Conservation (phyloP, 2,888 invertebrate species). For the Ophraella communa region DNA sequence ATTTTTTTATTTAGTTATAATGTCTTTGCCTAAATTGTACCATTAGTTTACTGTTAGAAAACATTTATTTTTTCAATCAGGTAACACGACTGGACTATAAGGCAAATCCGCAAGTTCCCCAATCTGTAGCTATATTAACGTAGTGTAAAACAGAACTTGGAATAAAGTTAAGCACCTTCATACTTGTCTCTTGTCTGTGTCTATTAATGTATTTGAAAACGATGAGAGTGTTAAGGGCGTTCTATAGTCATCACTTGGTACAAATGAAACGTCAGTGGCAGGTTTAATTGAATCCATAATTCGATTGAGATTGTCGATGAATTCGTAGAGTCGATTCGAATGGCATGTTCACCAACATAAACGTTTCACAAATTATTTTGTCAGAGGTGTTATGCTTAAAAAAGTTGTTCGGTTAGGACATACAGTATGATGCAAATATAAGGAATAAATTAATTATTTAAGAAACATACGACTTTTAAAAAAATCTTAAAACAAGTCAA, state of each 20-base stretch:
- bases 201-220: conserved; percentile 35
- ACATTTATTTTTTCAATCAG: too few species aligned
- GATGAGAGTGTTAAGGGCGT: conserved; percentile 34
- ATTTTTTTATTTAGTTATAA: too few species aligned
- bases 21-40: too few species aligned
- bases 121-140: conserved; percentile 5
- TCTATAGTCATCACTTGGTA: conserved; percentile 26
- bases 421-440: too few species aligned
- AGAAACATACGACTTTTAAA: too few species aligned
- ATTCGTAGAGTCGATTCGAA: conserved; percentile 16
- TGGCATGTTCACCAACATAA: neutral
- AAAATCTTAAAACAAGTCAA: too few species aligned
- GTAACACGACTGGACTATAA: too few species aligned
- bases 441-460: too few species aligned
- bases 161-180: conserved; percentile 33
- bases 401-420: too few species aligned
- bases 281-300: conserved; percentile 38
- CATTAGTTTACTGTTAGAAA: too few species aligned
- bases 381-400: too few species aligned
- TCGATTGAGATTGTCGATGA: conserved; percentile 34
- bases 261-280: conserved; percentile 39
- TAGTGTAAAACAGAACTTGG: conserved; percentile 11
- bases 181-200: conserved; percentile 29
- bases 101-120: too few species aligned
- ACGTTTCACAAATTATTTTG: neutral